phyloP scores from a whole-genome alignment of 64 coral and sea anemone genomes.

The Acropora tenuis region DNA sequence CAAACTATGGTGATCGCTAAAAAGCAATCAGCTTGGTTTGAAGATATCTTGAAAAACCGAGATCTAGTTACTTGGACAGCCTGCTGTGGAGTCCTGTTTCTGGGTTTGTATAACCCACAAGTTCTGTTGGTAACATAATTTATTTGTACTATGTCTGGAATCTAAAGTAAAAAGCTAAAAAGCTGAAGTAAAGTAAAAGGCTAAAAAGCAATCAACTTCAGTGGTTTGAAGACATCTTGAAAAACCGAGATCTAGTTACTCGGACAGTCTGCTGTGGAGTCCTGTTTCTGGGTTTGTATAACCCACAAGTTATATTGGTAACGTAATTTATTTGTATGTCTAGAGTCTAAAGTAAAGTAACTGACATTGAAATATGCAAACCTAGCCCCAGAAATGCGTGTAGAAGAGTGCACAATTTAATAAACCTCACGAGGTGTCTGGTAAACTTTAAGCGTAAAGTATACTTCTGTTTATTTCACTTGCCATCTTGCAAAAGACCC shows the following conservation, averaged over 20 bases:
- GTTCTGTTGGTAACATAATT: constrained; percentile 24
- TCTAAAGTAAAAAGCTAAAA: too few species aligned
- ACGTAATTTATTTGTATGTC: neutral
- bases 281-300: neutral
- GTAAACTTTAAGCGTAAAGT: too few species aligned
- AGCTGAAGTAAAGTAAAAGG: too few species aligned
- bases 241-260: neutral
- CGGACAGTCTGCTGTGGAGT: neutral
- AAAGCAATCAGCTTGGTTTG: neutral
- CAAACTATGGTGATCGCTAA: neutral
- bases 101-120: constrained; percentile 25
- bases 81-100: neutral
- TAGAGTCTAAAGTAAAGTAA: too few species aligned
- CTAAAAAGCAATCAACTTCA: neutral
- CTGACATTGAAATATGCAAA: too few species aligned
- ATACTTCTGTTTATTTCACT: too few species aligned
- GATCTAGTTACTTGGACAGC: neutral
- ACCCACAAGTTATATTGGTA: constrained; percentile 47
- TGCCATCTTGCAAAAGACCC: too few species aligned
- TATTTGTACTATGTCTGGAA: neutral
- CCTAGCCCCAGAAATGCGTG: too few species aligned
- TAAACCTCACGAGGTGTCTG: too few species aligned
- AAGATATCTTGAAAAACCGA: constrained; percentile 20
- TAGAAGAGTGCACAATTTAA: too few species aligned
- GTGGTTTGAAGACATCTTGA: constrained; percentile 20